Conservation (phyloP, 2,797 vertebrate species). For the Syngnathus rostellatus region DNA sequence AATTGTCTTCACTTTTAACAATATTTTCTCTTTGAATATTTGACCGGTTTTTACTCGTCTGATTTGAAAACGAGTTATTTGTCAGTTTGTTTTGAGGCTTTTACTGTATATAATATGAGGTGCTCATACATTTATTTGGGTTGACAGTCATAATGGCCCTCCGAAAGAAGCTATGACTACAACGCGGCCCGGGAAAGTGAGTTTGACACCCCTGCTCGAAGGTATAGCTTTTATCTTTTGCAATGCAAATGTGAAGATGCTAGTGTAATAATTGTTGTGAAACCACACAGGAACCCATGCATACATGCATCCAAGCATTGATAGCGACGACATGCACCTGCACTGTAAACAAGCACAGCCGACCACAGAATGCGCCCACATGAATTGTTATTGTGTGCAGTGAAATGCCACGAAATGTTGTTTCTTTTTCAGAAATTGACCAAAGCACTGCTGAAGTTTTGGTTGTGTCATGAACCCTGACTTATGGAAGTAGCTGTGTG, state of each 20-base stretch:
- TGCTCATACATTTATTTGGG: no score
- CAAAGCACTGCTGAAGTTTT: constrained; percentile 7
- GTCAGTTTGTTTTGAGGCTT: no score
- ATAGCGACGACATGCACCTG: neutral
- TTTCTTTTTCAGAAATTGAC: constrained; percentile 1
- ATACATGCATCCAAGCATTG: neutral
- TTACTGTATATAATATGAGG: no score
- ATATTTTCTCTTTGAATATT: no score
- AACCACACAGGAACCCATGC: constrained; percentile 45
- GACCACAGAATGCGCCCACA: neutral
- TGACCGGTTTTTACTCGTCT: no score
- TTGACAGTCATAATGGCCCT: no score
- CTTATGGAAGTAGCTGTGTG: constrained; percentile 25
- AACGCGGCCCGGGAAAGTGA: no score
- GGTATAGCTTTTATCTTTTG: no score
- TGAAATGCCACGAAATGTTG: neutral
- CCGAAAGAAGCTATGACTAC: no score
- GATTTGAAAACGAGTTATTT: no score
- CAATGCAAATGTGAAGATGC: neutral
- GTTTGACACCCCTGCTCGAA: no score
- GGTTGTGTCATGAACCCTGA: constrained; percentile 11
- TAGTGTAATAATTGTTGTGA: constrained; percentile 9
- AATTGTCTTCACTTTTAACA: no score
- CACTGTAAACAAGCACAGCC: neutral
- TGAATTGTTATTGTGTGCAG: neutral